These are phyloP conservation scores for Etheostoma spectabile DNA, from an alignment of 2,113 vertebrate genomes.

Conservation along the genomic window DNA sequence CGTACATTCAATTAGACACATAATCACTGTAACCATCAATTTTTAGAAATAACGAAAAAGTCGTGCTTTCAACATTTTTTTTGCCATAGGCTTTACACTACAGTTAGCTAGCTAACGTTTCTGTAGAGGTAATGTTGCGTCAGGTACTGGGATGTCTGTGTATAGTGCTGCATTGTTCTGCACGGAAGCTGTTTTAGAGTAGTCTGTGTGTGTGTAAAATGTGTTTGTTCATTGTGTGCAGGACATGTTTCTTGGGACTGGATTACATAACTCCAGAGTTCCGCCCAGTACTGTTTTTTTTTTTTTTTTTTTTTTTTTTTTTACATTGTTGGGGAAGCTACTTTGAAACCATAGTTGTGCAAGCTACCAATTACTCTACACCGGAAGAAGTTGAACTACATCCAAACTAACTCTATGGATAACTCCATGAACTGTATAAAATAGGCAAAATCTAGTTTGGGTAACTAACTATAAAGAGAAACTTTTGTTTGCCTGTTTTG, in stretches of 20 bases:
- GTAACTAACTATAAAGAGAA: too few species aligned
- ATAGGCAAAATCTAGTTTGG: too few species aligned
- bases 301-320: not conserved
- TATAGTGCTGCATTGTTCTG: not conserved
- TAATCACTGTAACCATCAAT: not conserved
- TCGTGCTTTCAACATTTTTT: not conserved
- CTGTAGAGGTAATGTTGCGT: too few species aligned
- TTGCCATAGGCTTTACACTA: not conserved
- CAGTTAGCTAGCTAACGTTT: not conserved
- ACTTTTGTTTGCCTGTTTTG: too few species aligned
- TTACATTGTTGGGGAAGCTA: too few species aligned
- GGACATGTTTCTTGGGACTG: conserved; percentile 22
- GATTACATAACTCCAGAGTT: conserved; percentile 28
- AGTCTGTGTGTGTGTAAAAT: not conserved
- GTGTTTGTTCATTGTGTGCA: not conserved
- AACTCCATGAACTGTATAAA: too few species aligned
- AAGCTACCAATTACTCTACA: too few species aligned
- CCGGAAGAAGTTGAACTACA: too few species aligned
- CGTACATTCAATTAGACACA: not conserved
- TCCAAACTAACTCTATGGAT: too few species aligned
- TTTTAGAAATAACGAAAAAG: too few species aligned
- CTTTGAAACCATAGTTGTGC: too few species aligned
- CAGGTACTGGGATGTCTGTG: too few species aligned
- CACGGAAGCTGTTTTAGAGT: not conserved
- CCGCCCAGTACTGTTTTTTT: not conserved